Evolutionary conservation across 1,140 invertebrate genomes (phyloP), one percentile per base, ranked within the genome.

Genomic region (Lerema accius): DNA sequence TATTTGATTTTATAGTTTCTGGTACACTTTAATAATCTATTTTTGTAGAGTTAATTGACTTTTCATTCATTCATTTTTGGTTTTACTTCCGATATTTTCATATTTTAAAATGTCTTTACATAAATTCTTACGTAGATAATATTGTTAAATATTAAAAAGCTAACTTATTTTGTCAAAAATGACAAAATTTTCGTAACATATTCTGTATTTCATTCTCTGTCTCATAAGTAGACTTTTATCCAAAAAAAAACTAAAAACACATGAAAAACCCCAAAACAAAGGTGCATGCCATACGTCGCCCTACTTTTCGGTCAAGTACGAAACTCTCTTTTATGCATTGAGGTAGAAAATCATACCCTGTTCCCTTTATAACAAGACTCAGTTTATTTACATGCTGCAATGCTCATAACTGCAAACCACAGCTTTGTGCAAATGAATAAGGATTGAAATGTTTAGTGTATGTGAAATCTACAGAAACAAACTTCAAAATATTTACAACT

Each of bases 161-260:
- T n/a, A n/a, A n/a, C n/a, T n/a, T n/a, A n/a, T n/a, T n/a, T n/a
- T n/a, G n/a, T n/a, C n/a, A 37, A 11, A 37, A 37, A 37, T 37
- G 10, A 37, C 35, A 37, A n/a, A 37, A 7, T 32, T 4, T n/a
- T 28, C 16, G 17, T 15, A 45, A 42, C 16, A 53, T 42, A 55
- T 42, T 42, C 37, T 26, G n/a, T n/a, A n/a, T n/a, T n/a, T 23
- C 5, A 23, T 23, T 23, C 19, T 23, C 40, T n/a, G n/a, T n/a
- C n/a, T n/a, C 11, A 28, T 55, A 19, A 23, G 26, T 5, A 42
- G n/a, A 45, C 19, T 13, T 14, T 6, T 32, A 14, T 28, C 7
- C 11, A n/a, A n/a, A 49, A 19, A 56, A 56, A 56, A 42, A 43
- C 17, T 26, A 56, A 56, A 56, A 56, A 19, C 26, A 45, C 39